phyloP scores from a whole-genome alignment of 1,140 invertebrate genomes.

The Polypedilum pembai region DNA sequence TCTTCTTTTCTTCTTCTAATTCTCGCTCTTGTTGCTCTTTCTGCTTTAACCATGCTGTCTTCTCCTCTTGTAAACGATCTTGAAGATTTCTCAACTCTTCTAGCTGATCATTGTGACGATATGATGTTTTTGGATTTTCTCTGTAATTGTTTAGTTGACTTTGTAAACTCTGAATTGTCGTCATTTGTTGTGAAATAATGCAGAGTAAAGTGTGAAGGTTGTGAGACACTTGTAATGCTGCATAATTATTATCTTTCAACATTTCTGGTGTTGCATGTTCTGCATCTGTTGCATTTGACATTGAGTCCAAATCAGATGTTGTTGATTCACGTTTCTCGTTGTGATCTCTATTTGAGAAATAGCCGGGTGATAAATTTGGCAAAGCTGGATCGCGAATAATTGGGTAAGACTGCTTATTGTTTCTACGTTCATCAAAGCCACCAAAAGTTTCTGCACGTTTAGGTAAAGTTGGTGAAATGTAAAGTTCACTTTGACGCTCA shows the following conservation, averaged over 20 bases:
- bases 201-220: conserved; percentile 74
- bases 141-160: conserved; percentile 53
- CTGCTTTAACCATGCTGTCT: conserved; percentile 63
- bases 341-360: conserved; percentile 42
- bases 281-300: conserved; percentile 33
- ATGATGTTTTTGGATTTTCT: conserved; percentile 48
- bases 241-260: conserved; percentile 57
- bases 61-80: conserved; percentile 68
- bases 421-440: conserved; percentile 69
- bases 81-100: conserved; percentile 66
- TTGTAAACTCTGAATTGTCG: conserved; percentile 67
- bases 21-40: conserved; percentile 56
- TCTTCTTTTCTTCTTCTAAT: conserved; percentile 55
- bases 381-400: conserved; percentile 3
- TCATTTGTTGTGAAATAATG: conserved; percentile 77
- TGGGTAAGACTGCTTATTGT: conserved; percentile 29
- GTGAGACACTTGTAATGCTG: conserved; percentile 67
- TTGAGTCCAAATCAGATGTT: conserved; percentile 34
- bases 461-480: conserved; percentile 73
- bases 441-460: conserved; percentile 90
- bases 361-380: conserved; percentile 29
- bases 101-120: conserved; percentile 62
- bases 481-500: conserved; percentile 76
- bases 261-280: conserved; percentile 39
- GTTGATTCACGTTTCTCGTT: conserved; percentile 47